Conservation (phyloP, 2,888 invertebrate genomes). For the Chrysotoxum bicinctum region DNA sequence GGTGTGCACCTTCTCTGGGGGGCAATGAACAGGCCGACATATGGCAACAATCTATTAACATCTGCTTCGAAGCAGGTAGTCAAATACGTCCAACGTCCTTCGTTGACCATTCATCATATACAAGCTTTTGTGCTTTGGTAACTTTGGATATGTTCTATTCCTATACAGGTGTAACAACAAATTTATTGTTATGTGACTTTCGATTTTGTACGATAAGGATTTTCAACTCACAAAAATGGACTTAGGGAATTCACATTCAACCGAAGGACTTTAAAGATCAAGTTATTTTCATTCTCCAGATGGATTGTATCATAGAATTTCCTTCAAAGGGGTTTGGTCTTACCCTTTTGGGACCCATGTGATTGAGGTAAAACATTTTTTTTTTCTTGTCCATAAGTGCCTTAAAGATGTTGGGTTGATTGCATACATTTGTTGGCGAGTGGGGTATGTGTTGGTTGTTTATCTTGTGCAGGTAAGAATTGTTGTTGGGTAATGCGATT, state of each 20-base stretch:
- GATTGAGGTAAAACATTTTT: constrained; percentile 7
- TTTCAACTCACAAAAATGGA: not conserved
- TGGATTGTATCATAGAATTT: constrained; percentile 7
- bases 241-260: not conserved
- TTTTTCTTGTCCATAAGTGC: not conserved
- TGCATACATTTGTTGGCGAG: not conserved
- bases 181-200: constrained; percentile 16
- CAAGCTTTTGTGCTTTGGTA: constrained; percentile 6
- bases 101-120: constrained; percentile 7
- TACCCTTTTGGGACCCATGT: not conserved
- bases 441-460: not conserved
- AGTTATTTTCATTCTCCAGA: constrained; percentile 29
- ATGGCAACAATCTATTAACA: constrained; percentile 24
- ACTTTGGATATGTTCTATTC: not conserved
- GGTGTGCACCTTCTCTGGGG: not conserved
- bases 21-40: constrained; percentile 18
- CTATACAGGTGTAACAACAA: not conserved
- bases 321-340: not conserved
- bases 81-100: not conserved
- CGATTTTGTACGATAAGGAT: constrained; percentile 16
- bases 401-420: not conserved
- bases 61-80: not conserved
- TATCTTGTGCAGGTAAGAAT: not conserved
- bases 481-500: constrained; percentile 7
- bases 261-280: constrained; percentile 14